Base-by-base conservation (phyloP, 2,888 invertebrate genomes). In the Clitarchus hookeri region DNA sequence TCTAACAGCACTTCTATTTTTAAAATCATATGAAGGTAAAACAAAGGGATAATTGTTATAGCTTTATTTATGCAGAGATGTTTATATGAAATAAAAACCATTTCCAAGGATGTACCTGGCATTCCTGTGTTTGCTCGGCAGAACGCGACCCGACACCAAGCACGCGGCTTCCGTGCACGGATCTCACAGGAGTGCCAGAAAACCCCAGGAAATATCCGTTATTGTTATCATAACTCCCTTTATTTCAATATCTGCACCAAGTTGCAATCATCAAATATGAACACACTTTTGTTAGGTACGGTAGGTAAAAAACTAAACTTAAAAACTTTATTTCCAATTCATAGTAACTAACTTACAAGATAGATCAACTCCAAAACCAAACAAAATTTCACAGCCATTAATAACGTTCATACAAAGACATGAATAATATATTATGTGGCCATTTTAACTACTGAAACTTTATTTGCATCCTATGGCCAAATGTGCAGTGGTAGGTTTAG, bases 171-270 rank as follows among this genome's bases (percentile, higher is more conserved):
- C 11, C 48, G 11, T 48, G 48, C 48, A 48, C 48, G 65, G 13
- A 65, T 16, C 16, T 84, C 86, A 86, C 86, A 86, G 53, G 84
- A 86, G 83, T 85, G 86, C 85, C 86, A 86, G 85, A 53, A 86
- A 85, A 86, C 27, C 85, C 86, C 85, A 85, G 85, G 79, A 86
- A 86, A 86, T 85, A 84, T 48, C 25, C 23, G 27, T 85, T n/a
- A 85, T 85, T 88, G 89, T 89, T 89, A 87, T 89, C 91, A 90
- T 89, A 89, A 91, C 90, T 91, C 91, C 91, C 91, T 91, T 91
- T 89, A 90, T 88, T 89, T 89, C 88, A 89, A 89, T 89, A 88
- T 89, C 89, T 88, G 89, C 23, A 8, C 27, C 84, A 16, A 23
- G n/a, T 84, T 53, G 82, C 83, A 84, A 84, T 65, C 87, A 86